Evolutionary conservation across 2,113 vertebrate species (phyloP).

Genomic region (Paedocypris sp.): DNA sequence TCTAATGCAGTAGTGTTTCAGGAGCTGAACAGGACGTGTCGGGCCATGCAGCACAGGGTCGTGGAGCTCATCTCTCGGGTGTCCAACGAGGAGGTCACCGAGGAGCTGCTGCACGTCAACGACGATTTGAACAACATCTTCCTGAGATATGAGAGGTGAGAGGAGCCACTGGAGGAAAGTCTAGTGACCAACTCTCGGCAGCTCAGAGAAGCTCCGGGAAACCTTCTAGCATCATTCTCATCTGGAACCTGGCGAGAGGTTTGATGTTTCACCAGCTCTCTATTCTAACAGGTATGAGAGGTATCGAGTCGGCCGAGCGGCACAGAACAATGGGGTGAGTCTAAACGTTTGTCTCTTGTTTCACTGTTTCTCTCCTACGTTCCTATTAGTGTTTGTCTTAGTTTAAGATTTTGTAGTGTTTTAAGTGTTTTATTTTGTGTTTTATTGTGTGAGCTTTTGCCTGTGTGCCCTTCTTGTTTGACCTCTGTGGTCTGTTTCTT

Average conservation of each 20-base stretch:
- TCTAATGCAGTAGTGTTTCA: too few species aligned
- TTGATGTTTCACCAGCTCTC: background rate
- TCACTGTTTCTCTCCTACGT: too few species aligned
- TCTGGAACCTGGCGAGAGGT: background rate
- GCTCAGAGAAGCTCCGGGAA: too few species aligned
- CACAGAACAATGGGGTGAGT: slow-evolving; percentile 87
- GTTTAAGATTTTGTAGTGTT: too few species aligned
- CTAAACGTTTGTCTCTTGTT: background rate
- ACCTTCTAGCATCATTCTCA: background rate
- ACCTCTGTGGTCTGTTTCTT: background rate
- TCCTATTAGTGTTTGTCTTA: background rate
- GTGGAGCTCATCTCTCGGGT: slow-evolving; percentile 93
- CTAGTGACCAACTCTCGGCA: too few species aligned
- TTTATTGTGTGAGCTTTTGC: background rate
- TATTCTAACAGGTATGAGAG: slow-evolving; percentile 75
- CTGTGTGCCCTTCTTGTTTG: background rate
- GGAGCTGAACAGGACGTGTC: slow-evolving; percentile 95
- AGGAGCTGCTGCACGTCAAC: slow-evolving; percentile 89
- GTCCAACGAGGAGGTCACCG: slow-evolving; percentile 92
- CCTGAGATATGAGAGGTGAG: slow-evolving; percentile 86
- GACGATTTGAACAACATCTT: slow-evolving; percentile 98
- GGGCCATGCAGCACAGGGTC: slow-evolving; percentile 93
- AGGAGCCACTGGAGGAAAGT: too few species aligned
- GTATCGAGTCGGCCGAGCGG: slow-evolving; percentile 73
- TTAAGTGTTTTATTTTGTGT: background rate